These are phyloP conservation scores for Phortica magna DNA, from an alignment of 2,888 invertebrate species.

Conservation along the genomic window DNA sequence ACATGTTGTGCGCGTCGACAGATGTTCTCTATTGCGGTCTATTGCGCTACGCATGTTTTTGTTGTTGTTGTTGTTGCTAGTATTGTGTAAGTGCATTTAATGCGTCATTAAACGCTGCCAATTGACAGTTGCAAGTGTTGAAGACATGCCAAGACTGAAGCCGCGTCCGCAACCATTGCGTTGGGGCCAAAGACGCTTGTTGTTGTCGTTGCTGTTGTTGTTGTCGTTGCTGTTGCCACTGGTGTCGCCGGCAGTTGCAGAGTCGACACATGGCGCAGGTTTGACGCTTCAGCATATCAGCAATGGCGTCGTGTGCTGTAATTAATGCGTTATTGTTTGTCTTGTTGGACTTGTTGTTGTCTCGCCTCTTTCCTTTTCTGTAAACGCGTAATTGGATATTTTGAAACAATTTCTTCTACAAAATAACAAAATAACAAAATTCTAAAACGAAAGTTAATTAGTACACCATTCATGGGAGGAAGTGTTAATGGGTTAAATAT, in stretches of 20 bases:
- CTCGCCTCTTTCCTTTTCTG: slow-evolving; percentile 20
- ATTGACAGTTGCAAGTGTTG: slow-evolving; percentile 54
- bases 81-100: slow-evolving; percentile 65
- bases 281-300: slow-evolving; percentile 56
- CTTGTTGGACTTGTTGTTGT: slow-evolving; percentile 45
- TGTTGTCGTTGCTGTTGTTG: neutral
- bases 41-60: neutral
- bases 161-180: slow-evolving; percentile 31
- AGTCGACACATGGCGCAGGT: slow-evolving; percentile 42
- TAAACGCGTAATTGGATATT: slow-evolving; percentile 61
- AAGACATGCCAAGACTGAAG: slow-evolving; percentile 36
- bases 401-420: slow-evolving; percentile 59
- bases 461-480: slow-evolving; percentile 42
- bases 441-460: slow-evolving; percentile 58
- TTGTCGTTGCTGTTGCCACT: neutral
- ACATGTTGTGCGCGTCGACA: slow-evolving; percentile 52
- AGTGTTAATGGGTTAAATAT: slow-evolving; percentile 65
- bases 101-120: slow-evolving; percentile 71
- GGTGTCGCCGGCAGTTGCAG: neutral
- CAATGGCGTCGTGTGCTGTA: slow-evolving; percentile 49
- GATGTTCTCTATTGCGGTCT: slow-evolving; percentile 35
- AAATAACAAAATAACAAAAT: slow-evolving; percentile 54
- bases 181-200: slow-evolving; percentile 25
- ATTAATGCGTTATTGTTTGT: slow-evolving; percentile 61
- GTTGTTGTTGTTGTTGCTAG: slow-evolving; percentile 29